These are phyloP conservation scores for Nixonia krombeini DNA, from an alignment of 1,140 invertebrate genomes.

Conservation along the genomic window DNA sequence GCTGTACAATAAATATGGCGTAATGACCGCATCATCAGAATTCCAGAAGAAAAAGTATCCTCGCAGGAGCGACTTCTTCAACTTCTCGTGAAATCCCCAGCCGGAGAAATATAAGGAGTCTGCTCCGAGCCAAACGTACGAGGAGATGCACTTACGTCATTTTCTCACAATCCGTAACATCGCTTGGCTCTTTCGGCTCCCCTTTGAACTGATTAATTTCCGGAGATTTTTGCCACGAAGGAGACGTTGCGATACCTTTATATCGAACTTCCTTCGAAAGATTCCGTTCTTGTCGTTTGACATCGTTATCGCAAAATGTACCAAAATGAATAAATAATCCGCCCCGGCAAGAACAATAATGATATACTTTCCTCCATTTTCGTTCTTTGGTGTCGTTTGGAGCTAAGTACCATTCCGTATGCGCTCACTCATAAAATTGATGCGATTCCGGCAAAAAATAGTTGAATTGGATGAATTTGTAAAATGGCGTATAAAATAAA, in stretches of 20 bases:
- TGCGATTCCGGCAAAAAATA: too few relatives aligned
- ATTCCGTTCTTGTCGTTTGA: too few relatives aligned
- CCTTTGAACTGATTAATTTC: slow-evolving; percentile 8
- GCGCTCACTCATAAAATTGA: too few relatives aligned
- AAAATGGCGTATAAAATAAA: too few relatives aligned
- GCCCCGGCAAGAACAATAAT: too few relatives aligned
- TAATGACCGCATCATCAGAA: neutral
- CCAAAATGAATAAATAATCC: too few relatives aligned
- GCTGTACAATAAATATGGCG: slow-evolving; percentile 39
- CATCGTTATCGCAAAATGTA: too few relatives aligned
- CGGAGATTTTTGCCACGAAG: neutral
- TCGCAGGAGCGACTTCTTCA: slow-evolving; percentile 50
- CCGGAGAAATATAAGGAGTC: slow-evolving; percentile 31
- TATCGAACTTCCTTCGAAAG: slow-evolving; percentile 15
- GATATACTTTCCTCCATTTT: too few relatives aligned
- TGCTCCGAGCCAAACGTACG: slow-evolving; percentile 26
- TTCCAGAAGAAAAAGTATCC: slow-evolving; percentile 1
- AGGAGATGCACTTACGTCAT: slow-evolving; percentile 36
- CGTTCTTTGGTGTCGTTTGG: too few relatives aligned
- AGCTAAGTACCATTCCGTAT: too few relatives aligned
- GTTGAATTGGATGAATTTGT: too few relatives aligned
- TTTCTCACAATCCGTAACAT: slow-evolving; percentile 39
- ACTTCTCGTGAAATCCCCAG: slow-evolving; percentile 30
- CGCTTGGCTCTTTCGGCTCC: slow-evolving; percentile 30
- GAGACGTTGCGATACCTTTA: slow-evolving; percentile 5